Conservation (phyloP, 2,113 vertebrate species). For the Gallinago paraguaiae region DNA sequence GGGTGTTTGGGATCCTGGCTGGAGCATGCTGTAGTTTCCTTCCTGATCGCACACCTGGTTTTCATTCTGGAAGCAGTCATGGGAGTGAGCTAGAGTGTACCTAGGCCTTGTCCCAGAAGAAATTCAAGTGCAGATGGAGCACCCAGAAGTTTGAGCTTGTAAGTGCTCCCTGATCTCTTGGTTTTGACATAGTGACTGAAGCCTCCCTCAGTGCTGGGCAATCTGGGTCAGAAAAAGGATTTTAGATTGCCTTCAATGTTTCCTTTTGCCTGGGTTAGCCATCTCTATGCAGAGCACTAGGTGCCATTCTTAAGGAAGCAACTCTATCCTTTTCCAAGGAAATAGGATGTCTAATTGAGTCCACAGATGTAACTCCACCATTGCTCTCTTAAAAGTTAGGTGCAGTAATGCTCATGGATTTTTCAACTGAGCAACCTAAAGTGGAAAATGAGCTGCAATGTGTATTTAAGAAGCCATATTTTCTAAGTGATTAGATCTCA, state of each 20-base stretch:
- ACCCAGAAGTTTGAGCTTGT: neutral
- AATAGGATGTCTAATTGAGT: neutral
- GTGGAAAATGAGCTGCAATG: neutral
- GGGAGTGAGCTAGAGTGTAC: neutral
- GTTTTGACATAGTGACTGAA: neutral
- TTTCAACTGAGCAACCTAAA: neutral
- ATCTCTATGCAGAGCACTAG: neutral
- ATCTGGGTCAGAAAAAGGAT: neutral
- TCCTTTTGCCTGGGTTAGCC: neutral
- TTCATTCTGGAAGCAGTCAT: neutral
- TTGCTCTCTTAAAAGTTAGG: neutral
- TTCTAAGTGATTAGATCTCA: slow-evolving; percentile 26
- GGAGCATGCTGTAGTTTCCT: neutral
- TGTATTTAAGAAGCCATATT: neutral
- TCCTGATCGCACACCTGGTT: accelerated
- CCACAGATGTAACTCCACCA: neutral
- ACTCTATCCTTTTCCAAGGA: neutral
- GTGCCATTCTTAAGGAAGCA: neutral
- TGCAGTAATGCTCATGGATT: neutral
- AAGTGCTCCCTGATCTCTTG: neutral
- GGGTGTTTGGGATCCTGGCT: neutral
- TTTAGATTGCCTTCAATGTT: neutral
- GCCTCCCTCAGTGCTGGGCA: neutral
- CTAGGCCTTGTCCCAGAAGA: neutral
- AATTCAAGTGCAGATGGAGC: neutral